Evolutionary conservation across 2,113 vertebrate genomes (phyloP), one percentile per base, ranked within the genome.

Genomic region (Lynx canadensis): DNA sequence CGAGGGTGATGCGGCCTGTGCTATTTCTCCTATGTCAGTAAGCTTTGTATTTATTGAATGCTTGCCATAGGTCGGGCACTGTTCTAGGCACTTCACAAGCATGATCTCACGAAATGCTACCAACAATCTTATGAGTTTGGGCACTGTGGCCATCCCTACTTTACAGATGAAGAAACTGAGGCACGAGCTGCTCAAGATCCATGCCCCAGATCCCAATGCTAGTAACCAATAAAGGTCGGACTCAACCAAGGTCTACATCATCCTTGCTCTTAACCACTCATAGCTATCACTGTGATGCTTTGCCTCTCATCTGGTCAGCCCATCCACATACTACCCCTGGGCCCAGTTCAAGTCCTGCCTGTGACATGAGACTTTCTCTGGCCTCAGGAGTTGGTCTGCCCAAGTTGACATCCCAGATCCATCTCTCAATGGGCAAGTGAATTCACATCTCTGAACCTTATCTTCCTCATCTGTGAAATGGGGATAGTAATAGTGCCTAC

Each of bases 131-230:
- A 9, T 19, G 38, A 57, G 10, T 68, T 29, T 68, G 73, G 31
- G 5, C 29, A 6, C 27, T 50, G 1, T 21, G 41, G 16, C 48
- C 69, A 80, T 38, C 25, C 50, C 55, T 60, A 48, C 29, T 31
- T 68, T 71, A 52, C 12, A 81, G 41, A 73, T 55, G 66, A 82
- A 73, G 95, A 91, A 91, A 96, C 14, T 4, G 71, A 96, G 55
- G 68, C 48, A 89, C 21, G 33, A 29, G 0, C 33, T 41, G 31
- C 41, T 97, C 45, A 66, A 84, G 87, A 92, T 57, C 55, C 23
- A 8, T 29, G 7, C 1, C 73, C 36, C 50, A 76, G 27, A n/a
- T 21, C 65, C 63, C 78, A 55, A 16, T 78, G 36, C 48, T 82
- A 33, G 18, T 33, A 91, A 80, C 60, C n/a, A 73, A 27, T 19